Percentiles rank a stretch among this genome's conserved stretches.
Conservation (phyloP, 2,797 vertebrate genomes). For the Eulemur rubriventer region DNA sequence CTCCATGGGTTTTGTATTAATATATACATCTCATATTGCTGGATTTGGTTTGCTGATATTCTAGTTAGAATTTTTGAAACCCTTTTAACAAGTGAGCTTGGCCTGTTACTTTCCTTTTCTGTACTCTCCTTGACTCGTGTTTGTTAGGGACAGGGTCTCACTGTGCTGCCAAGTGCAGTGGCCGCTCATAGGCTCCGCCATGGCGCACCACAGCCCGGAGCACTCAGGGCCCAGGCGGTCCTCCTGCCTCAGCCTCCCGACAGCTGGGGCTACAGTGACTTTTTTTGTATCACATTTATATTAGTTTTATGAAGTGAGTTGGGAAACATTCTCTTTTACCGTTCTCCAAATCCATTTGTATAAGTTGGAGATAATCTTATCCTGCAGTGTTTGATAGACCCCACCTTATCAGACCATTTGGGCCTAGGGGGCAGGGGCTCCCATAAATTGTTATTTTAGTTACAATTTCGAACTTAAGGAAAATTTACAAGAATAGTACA, state of each 20-base stretch:
- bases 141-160: not conserved
- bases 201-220: too few species aligned
- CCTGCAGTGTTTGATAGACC: not conserved
- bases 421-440: not conserved
- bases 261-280: not conserved
- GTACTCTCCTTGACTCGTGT: not conserved
- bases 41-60: not conserved
- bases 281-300: not conserved
- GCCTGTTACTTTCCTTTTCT: not conserved
- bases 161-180: not conserved
- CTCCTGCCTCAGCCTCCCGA: too few species aligned
- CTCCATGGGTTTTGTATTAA: not conserved
- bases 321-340: not conserved
- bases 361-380: not conserved
- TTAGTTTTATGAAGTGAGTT: not conserved
- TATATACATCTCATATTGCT: not conserved
- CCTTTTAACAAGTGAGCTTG: not conserved
- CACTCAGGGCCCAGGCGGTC: too few species aligned
- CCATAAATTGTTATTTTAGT: not conserved
- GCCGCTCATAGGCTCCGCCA: too few species aligned
- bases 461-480: not conserved
- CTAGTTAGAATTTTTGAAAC: not conserved
- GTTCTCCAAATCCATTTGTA: not conserved
- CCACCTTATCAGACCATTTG: not conserved
- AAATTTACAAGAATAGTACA: not conserved